Evolutionary conservation across 2,113 vertebrate species (phyloP).

Genomic region (Peucedramus taeniatus): DNA sequence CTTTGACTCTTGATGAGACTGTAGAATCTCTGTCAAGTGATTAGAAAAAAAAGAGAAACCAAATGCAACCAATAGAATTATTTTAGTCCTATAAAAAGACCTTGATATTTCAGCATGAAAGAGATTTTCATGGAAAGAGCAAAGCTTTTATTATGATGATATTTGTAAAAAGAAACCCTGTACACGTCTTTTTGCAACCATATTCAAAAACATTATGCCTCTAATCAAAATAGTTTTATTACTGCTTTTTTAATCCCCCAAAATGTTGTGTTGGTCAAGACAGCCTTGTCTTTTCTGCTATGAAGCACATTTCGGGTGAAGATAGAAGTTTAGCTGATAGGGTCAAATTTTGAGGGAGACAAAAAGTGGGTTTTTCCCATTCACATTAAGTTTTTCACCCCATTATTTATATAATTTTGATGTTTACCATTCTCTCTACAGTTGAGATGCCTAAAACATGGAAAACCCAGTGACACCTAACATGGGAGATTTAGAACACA

Average conservation of each 20-base stretch:
- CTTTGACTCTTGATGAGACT: background rate
- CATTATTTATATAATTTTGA: background rate
- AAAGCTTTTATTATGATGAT: background rate
- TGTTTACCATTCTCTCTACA: background rate
- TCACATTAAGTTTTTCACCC: background rate
- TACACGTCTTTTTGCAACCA: rapidly evolving
- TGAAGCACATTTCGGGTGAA: background rate
- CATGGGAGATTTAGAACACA: background rate
- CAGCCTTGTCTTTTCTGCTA: background rate
- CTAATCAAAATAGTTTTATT: background rate
- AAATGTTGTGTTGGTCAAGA: background rate
- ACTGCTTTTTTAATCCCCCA: background rate
- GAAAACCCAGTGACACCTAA: background rate
- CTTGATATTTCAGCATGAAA: background rate
- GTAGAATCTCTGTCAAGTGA: background rate
- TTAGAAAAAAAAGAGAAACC: background rate
- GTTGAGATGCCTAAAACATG: background rate
- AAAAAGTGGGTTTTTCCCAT: background rate
- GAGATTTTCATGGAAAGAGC: background rate
- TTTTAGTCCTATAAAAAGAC: background rate
- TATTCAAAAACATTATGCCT: background rate
- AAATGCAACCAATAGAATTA: background rate
- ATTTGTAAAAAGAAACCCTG: background rate
- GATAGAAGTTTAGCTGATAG: background rate
- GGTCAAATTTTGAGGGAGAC: background rate